phyloP scores from a whole-genome alignment of 2,113 vertebrate genomes.

The Corythoichthys haematopterus region DNA sequence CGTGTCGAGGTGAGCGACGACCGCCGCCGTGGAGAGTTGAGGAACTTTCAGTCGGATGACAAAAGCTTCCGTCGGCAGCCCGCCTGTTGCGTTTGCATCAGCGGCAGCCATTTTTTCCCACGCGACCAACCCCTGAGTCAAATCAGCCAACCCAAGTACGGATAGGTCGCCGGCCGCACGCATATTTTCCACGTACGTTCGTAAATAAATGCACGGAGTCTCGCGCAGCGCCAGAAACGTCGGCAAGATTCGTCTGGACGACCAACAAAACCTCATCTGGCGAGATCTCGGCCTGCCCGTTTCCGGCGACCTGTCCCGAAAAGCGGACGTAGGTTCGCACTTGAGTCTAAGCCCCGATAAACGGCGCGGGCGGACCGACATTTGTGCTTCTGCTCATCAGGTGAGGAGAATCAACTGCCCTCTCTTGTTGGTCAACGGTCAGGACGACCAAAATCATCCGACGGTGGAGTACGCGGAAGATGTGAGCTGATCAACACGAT shows the following conservation, averaged over 20 bases:
- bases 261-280: conserved; percentile 48
- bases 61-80: conserved; percentile 48
- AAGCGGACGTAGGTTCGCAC: conserved; percentile 49
- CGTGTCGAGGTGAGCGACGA: conserved; percentile 37
- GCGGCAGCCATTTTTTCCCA: conserved; percentile 26
- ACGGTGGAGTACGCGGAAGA: conserved; percentile 57
- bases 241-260: neutral
- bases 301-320: conserved; percentile 1
- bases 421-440: conserved; percentile 57
- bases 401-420: conserved; percentile 68
- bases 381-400: conserved; percentile 20
- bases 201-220: neutral
- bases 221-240: conserved; percentile 19
- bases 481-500: conserved; percentile 28
- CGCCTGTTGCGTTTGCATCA: conserved; percentile 64
- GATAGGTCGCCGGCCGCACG: conserved; percentile 28
- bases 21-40: no score
- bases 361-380: neutral
- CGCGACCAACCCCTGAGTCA: fast-evolving
- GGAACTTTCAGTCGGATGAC: no score
- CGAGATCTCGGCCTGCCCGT: conserved; percentile 28
- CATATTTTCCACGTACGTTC: neutral
- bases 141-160: fast-evolving
- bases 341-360: neutral
- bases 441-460: conserved; percentile 68